Base-by-base conservation (phyloP, 1,140 invertebrate genomes). In the Macrobrachium nipponense region DNA sequence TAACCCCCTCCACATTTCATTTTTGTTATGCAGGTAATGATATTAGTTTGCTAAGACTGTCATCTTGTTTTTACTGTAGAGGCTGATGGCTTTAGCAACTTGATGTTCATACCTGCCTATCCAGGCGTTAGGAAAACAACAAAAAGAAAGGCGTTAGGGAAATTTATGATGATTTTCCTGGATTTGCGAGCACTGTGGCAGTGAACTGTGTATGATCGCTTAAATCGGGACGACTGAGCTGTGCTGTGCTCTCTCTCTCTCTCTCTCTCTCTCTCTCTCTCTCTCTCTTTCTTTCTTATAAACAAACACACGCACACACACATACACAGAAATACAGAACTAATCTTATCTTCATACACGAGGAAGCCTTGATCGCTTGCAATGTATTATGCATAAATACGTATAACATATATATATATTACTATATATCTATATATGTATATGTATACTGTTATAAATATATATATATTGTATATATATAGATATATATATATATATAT, bases 241-340 rank as follows among this genome's bases (percentile, higher is more conserved):
- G 27, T 36, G 68, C n/a, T n/a, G n/a, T n/a, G n/a, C n/a, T 72
- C 17, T 58, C 12, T 18, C n/a, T 60, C 75, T n/a, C 44, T n/a
- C n/a, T n/a, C n/a, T n/a, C n/a, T n/a, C n/a, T n/a, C n/a, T n/a
- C n/a, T n/a, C n/a, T n/a, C n/a, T n/a, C n/a, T n/a, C n/a, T n/a
- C n/a, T n/a, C n/a, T n/a, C n/a, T n/a, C n/a, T 72, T 5, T 58
- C 12, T 18, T 11, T 60, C 75, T n/a, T n/a, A 36, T n/a, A 20
- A 0, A 60, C 51, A 59, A 17, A 76, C 27, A 77, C 75, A 77
- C 75, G 27, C 75, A 77, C 44, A 58, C 51, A 77, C 75, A 77
- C 27, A 72, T 43, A 23, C 68, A 76, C 10, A 76, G 36, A 76
- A 2, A 76, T 44, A 12, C 73, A 76, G n/a, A 15, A 62, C 2